These are phyloP conservation scores for Drosophila punjabiensis DNA, from an alignment of 1,140 invertebrate genomes.

Conservation along the genomic window DNA sequence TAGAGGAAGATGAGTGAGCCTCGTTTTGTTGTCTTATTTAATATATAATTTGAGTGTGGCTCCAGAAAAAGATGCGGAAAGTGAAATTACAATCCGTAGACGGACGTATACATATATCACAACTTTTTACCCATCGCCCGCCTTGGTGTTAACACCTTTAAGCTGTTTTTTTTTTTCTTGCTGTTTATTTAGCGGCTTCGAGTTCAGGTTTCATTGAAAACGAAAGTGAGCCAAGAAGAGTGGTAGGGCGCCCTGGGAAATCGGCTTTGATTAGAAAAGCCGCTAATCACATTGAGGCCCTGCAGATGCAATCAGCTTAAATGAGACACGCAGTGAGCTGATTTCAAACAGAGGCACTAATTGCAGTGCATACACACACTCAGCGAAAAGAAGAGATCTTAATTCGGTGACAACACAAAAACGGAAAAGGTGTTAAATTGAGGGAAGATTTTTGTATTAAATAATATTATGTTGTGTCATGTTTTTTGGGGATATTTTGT, in stretches of 20 bases:
- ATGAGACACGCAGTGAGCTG: constrained; percentile 32
- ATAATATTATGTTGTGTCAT: constrained; percentile 15
- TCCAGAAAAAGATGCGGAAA: constrained; percentile 77
- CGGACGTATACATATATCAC: constrained; percentile 25
- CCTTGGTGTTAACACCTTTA: constrained; percentile 66
- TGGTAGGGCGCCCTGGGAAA: constrained; percentile 36
- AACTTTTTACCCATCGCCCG: constrained; percentile 28
- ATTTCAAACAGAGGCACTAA: constrained; percentile 49
- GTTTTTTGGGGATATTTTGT: not conserved
- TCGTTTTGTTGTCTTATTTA: constrained; percentile 49
- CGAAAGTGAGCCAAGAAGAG: constrained; percentile 65
- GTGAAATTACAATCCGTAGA: constrained; percentile 69
- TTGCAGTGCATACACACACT: constrained; percentile 29
- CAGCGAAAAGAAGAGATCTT: constrained; percentile 2
- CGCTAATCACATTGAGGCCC: constrained; percentile 60
- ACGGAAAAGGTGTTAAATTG: not conserved
- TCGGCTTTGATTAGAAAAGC: constrained; percentile 53
- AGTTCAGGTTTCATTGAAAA: constrained; percentile 73
- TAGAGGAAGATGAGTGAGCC: constrained; percentile 61
- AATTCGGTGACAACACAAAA: not conserved
- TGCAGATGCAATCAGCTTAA: constrained; percentile 50
- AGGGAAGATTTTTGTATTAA: constrained; percentile 4
- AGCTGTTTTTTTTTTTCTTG: constrained; percentile 19
- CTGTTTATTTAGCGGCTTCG: constrained; percentile 39
- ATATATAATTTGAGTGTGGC: constrained; percentile 62